Percentiles rank a stretch among this genome's conserved stretches.
These are phyloP conservation scores for Eulimnadia texana DNA, from an alignment of 1,140 invertebrate species.

Conservation along the genomic window DNA sequence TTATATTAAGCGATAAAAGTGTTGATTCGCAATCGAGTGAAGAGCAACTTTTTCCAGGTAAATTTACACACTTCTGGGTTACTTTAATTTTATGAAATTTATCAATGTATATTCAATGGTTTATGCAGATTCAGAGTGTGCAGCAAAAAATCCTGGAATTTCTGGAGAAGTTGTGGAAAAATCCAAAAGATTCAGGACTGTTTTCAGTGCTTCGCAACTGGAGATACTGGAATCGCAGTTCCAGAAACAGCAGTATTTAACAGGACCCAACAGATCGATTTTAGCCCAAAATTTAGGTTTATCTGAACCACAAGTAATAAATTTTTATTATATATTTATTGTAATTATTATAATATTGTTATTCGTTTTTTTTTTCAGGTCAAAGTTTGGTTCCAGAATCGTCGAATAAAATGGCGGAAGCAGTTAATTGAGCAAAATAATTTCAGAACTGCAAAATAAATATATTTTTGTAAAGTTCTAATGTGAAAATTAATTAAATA, in stretches of 20 bases:
- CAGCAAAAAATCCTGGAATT: no score
- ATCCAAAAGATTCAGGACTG: constrained; percentile 73
- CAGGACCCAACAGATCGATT: neutral
- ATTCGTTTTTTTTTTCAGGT: constrained; percentile 46
- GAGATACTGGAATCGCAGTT: constrained; percentile 83
- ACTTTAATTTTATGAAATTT: no score
- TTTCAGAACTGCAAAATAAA: neutral
- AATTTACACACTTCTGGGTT: no score
- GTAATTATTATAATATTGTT: neutral
- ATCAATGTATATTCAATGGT: no score
- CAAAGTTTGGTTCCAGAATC: constrained; percentile 88
- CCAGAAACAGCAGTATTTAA: constrained; percentile 60
- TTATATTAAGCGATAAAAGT: no score
- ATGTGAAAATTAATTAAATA: no score
- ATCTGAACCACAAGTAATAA: no score
- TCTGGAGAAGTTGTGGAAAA: constrained; percentile 20
- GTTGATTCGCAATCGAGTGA: no score
- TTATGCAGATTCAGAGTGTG: no score
- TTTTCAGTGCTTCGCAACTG: constrained; percentile 85
- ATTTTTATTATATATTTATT: no score
- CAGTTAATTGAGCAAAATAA: constrained; percentile 55
- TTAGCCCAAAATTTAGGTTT: no score
- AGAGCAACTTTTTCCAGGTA: no score
- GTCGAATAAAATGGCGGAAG: constrained; percentile 90
- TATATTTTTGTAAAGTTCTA: neutral